Evolutionary conservation across 2,797 vertebrate species (phyloP).

Genomic region (Ctenochaetus hawaiiensis): DNA sequence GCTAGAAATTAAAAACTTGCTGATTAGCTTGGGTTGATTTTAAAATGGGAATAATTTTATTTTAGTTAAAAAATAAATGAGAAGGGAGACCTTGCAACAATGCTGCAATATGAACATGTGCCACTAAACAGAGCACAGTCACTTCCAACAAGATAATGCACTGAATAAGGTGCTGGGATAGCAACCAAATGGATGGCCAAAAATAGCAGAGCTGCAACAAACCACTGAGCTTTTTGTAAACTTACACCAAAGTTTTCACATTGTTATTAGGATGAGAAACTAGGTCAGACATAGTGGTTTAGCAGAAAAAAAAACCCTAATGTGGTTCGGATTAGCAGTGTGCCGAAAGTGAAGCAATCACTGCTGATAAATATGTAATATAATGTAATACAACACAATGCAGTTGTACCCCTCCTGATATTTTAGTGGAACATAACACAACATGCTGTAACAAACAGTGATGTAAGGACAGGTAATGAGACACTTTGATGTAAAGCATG

Average conservation of each 20-base stretch:
- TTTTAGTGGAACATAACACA: background rate
- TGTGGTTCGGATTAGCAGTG: slow-evolving; percentile 33
- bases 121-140: slow-evolving; percentile 38
- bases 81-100: slow-evolving; percentile 18
- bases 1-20: background rate
- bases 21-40: background rate
- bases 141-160: slow-evolving; percentile 45
- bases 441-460: background rate
- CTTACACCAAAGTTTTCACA: slow-evolving; percentile 32
- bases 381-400: slow-evolving; percentile 1
- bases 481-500: background rate
- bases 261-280: slow-evolving; percentile 49
- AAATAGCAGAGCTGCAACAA: slow-evolving; percentile 56
- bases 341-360: slow-evolving; percentile 15
- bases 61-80: slow-evolving; percentile 12
- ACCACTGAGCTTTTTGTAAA: slow-evolving; percentile 38
- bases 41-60: slow-evolving; percentile 11
- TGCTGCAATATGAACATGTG: slow-evolving; percentile 47
- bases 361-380: slow-evolving; percentile 12
- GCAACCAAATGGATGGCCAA: slow-evolving; percentile 40
- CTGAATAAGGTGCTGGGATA: slow-evolving; percentile 46
- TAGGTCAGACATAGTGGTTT: slow-evolving; percentile 46
- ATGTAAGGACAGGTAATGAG: slow-evolving; percentile 9
- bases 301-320: slow-evolving; percentile 6
- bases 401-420: background rate